Conservation (phyloP, 2,888 invertebrate species). For the Sinhomidia bicolor region DNA sequence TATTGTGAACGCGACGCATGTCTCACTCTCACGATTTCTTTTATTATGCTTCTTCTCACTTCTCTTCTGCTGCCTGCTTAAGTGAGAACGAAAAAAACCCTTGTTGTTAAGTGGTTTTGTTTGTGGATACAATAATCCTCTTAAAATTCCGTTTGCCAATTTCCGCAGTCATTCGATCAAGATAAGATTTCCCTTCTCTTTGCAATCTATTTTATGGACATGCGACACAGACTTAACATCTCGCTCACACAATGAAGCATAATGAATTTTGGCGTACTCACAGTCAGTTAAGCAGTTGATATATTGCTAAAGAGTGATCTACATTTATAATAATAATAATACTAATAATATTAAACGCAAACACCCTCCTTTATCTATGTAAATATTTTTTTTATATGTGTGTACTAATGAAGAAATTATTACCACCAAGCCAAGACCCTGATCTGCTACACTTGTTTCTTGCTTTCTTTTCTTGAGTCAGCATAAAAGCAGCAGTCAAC, state of each 20-base stretch:
- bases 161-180: slow-evolving; percentile 35
- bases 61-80: not conserved
- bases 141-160: slow-evolving; percentile 33
- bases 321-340: not conserved
- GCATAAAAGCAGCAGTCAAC: slow-evolving; percentile 12
- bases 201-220: slow-evolving; percentile 19
- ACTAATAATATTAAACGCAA: not conserved
- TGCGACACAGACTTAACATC: not conserved
- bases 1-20: slow-evolving; percentile 34
- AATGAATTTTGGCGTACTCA: not conserved
- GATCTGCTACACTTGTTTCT: slow-evolving; percentile 8
- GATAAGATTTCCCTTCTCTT: slow-evolving; percentile 40
- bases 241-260: not conserved
- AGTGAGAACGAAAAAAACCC: not conserved
- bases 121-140: slow-evolving; percentile 18
- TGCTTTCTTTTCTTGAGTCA: slow-evolving; percentile 33
- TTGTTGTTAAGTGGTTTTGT: slow-evolving; percentile 30
- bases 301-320: not conserved
- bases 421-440: slow-evolving; percentile 13
- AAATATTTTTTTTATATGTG: not conserved
- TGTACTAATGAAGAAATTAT: slow-evolving; percentile 25
- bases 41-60: slow-evolving; percentile 16
- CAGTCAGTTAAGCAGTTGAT: not conserved
- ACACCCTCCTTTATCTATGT: too few species aligned
- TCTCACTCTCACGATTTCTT: slow-evolving; percentile 61